Evolutionary conservation across 2,797 vertebrate species (phyloP).

Genomic region (Sebastes trivittatus): DNA sequence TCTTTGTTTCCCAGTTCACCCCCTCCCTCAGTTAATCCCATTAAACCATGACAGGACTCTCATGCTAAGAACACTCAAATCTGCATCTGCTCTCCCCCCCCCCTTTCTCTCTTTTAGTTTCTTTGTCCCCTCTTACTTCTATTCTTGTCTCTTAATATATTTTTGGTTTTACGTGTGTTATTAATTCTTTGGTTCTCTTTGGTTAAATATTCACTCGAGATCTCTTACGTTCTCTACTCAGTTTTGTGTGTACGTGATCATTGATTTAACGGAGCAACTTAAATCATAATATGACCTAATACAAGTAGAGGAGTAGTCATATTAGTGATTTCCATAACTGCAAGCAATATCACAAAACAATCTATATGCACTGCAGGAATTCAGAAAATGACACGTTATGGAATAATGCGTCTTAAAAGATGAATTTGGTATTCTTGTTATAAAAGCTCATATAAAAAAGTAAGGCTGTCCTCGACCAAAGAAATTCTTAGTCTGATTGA

Average conservation of each 20-base stretch:
- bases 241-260: not conserved
- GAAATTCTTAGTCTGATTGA: too few species aligned
- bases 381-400: not conserved
- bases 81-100: slow-evolving; percentile 39
- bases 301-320: not conserved
- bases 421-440: not conserved
- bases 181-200: not conserved
- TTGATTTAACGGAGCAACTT: not conserved
- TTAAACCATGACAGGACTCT: slow-evolving; percentile 51
- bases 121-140: not conserved
- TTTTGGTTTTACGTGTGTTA: not conserved
- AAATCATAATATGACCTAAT: not conserved
- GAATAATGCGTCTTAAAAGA: not conserved
- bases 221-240: not conserved
- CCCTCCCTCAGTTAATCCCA: slow-evolving; percentile 54
- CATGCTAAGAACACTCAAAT: slow-evolving; percentile 20
- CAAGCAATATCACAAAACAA: not conserved
- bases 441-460: not conserved
- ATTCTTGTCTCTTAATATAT: not conserved
- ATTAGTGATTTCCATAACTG: not conserved
- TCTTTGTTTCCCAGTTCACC: slow-evolving; percentile 19
- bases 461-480: too few species aligned
- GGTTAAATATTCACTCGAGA: not conserved
- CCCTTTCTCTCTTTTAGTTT: not conserved
- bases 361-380: not conserved